Evolutionary conservation across 2,113 vertebrate species (phyloP), one percentile per base, ranked within the genome.

Genomic region (Dipodomys stephensi): DNA sequence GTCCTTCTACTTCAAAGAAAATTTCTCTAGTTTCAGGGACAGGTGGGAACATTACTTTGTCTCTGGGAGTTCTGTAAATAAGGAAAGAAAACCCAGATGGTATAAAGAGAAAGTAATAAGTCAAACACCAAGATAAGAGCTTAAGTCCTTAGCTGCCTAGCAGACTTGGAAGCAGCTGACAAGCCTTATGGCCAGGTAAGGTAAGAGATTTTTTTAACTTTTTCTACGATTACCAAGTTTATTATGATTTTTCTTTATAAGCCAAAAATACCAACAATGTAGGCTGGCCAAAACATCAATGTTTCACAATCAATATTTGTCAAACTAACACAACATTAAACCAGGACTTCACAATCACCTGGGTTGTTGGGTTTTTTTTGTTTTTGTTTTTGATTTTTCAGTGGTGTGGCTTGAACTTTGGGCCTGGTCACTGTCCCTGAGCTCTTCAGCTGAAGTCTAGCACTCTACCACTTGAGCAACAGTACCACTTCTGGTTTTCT

Each of bases 41-140:
- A 93, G 67, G 72, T n/a, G 57, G 13, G 25, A 53, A 76, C 89
- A 83, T 87, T 79, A 87, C 67, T 79, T 89, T 95, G 72, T 91
- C 81, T 80, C 39, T 25, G 39, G 16, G 20, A 25, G 9, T 83
- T 60, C 79, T 25, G 32, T 67, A 93, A 91, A 84, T 83, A 94
- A 92, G 72, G 49, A 85, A 77, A 94, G 78, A 53, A 92, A 94
- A 46, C 28, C 57, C 28, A 76, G 32, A 69, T 71, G 44, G 53
- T 76, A 77, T 10, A 65, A 80, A 83, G 39, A 84, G 49, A 90
- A 80, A 90, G 44, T 20, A 84, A 0, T 49, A 71, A 67, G 68
- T 12, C 83, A 90, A 93, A 94, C 32, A 53, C 57, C 28, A 85
- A 93, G 71, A 49, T 60, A 86, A 69, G 35, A 74, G 22, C 35